phyloP scores from a whole-genome alignment of 2,113 vertebrate species.

The Charadrius vociferus region DNA sequence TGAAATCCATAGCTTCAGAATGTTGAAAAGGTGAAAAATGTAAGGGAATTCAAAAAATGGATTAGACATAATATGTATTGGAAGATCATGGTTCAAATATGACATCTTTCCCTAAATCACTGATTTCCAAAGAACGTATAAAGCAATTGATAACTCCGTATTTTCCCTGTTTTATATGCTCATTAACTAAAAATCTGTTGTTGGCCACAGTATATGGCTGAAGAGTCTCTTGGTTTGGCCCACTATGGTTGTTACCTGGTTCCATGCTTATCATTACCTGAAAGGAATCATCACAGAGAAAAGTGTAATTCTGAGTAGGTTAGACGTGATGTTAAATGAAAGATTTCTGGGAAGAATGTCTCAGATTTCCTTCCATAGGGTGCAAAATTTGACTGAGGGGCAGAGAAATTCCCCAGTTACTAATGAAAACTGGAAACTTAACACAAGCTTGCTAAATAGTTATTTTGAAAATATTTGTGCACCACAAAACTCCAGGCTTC shows the following conservation, averaged over 20 bases:
- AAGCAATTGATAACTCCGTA: neutral
- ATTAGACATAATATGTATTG: neutral
- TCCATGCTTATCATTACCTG: neutral
- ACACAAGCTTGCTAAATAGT: neutral
- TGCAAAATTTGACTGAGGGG: neutral
- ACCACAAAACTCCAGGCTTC: neutral
- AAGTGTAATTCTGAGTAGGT: neutral
- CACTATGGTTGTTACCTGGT: neutral
- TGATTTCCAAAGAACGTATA: neutral
- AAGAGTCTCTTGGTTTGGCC: neutral
- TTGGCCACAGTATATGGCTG: neutral
- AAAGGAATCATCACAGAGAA: neutral
- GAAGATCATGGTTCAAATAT: neutral
- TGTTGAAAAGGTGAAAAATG: neutral
- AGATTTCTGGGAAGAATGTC: neutral
- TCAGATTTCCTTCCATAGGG: neutral
- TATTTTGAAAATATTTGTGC: neutral
- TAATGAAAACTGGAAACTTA: neutral
- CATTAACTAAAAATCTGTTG: neutral
- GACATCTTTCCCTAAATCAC: neutral
- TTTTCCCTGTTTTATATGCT: neutral
- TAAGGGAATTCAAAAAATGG: neutral
- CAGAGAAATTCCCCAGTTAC: neutral
- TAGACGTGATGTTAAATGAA: neutral
- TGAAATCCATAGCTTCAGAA: neutral